Evolutionary conservation across 2,888 invertebrate genomes (phyloP), one percentile per base, ranked within the genome.

Genomic region (Bimastos eiseni): DNA sequence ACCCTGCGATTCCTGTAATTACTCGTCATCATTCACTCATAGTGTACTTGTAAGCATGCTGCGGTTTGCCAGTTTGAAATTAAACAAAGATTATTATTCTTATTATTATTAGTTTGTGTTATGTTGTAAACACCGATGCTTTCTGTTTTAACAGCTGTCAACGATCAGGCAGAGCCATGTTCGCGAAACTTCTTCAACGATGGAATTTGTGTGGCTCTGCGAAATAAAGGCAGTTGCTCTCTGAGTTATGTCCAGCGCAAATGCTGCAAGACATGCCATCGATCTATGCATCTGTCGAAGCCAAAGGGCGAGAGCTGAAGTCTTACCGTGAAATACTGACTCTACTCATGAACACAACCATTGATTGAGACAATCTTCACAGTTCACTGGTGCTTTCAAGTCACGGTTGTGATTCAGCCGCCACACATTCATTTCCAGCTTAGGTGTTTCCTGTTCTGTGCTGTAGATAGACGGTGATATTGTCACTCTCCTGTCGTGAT

Each of bases 201-300:
- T 90, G 91, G 92, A 49, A 93, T 94, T 33, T 94, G 94, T 91
- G 92, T 93, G n/a, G 93, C 93, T 89, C 92, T 94, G 89, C 92
- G 93, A 91, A 92, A 92, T 55, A 93, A 93, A 92, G 93, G 93
- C 33, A 93, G 94, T 89, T 94, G 94, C 92, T 91, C 93, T n/a
- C 93, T 94, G 84, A 92, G 93, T 41, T 94, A 94, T 91, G 93
- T 94, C 33, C 93, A 93, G 83, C 91, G 93, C 89, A 94, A 94
- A 89, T 94, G 94, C 91, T 94, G 94, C 92, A 92, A 93, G 91
- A 94, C 94, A 15, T 94, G 94, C 91, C 92, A 90, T 34, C 37
- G 36, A 86, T 33, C 86, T 36, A 34, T 1, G 24, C 37, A 34
- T 34, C 36, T 34, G 4, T 86, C 86, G 30, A 86, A 86, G 34